phyloP scores from a whole-genome alignment of 2,113 vertebrate genomes.

The Laticauda colubrina region DNA sequence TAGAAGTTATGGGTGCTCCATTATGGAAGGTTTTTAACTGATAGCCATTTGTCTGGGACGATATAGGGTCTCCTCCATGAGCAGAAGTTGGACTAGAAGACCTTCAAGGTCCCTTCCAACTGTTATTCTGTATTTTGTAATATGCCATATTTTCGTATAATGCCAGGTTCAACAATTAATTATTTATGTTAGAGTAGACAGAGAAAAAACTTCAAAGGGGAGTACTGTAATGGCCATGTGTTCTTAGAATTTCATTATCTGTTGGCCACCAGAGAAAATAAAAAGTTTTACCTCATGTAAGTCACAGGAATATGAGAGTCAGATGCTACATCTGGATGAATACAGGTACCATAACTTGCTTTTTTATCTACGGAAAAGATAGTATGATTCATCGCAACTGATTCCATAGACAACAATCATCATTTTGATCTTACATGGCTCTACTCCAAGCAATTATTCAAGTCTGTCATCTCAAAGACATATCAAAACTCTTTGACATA shows the following conservation, averaged over 20 bases:
- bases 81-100: too few species aligned
- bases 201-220: background rate
- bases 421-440: background rate
- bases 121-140: background rate
- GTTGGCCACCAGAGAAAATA: background rate
- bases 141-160: background rate
- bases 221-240: background rate
- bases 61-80: too few species aligned
- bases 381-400: background rate
- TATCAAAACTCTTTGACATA: background rate
- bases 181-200: background rate
- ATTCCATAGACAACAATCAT: background rate
- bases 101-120: background rate
- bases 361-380: slow-evolving; percentile 52
- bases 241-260: background rate
- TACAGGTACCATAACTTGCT: slow-evolving; percentile 56
- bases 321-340: slow-evolving; percentile 44
- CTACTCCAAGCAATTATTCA: too few species aligned
- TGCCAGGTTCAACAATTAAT: background rate
- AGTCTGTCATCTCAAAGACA: background rate
- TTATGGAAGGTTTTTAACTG: too few species aligned
- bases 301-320: slow-evolving; percentile 38
- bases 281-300: slow-evolving; percentile 47
- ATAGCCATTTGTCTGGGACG: too few species aligned
- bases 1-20: too few species aligned